These are phyloP conservation scores for Drosophila nigromelanica DNA, from an alignment of 1,140 invertebrate species.

Conservation along the genomic window DNA sequence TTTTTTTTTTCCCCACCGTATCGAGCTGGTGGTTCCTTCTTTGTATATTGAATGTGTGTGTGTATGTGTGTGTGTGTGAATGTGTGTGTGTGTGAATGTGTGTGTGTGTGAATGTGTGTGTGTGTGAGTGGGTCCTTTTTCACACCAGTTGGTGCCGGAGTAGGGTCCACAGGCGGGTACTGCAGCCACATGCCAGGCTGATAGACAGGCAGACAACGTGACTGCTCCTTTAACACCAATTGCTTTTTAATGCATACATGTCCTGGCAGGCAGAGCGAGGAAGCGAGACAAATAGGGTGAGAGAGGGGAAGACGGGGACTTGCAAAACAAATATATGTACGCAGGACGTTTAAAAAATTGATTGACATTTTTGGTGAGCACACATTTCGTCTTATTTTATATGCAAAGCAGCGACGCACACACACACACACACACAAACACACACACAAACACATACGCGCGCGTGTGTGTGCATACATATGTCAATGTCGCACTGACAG, in stretches of 20 bases:
- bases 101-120: slow-evolving; percentile 10
- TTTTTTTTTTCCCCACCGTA: slow-evolving; percentile 44
- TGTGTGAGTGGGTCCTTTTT: slow-evolving; percentile 28
- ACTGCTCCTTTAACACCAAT: slow-evolving; percentile 82
- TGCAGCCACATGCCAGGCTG: slow-evolving; percentile 37
- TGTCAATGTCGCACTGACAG: slow-evolving; percentile 80
- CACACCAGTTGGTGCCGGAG: slow-evolving; percentile 28
- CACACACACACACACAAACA: slow-evolving; percentile 11
- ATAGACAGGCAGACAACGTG: slow-evolving; percentile 66
- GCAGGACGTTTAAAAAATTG: slow-evolving; percentile 68
- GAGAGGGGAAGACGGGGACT: not conserved
- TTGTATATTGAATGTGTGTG: slow-evolving; percentile 34
- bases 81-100: slow-evolving; percentile 22
- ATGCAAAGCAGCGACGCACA: slow-evolving; percentile 69
- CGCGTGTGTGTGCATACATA: slow-evolving; percentile 36
- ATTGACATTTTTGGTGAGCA: slow-evolving; percentile 81
- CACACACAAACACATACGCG: not conserved
- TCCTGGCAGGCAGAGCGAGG: slow-evolving; percentile 31
- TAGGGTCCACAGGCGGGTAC: slow-evolving; percentile 31
- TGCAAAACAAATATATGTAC: slow-evolving; percentile 38
- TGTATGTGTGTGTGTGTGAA: slow-evolving; percentile 9
- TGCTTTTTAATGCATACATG: slow-evolving; percentile 82
- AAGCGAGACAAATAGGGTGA: not conserved
- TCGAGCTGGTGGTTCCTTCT: slow-evolving; percentile 16
- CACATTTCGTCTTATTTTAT: slow-evolving; percentile 79